Base-by-base conservation (phyloP, 2,113 vertebrate genomes). In the Anas platyrhynchos region DNA sequence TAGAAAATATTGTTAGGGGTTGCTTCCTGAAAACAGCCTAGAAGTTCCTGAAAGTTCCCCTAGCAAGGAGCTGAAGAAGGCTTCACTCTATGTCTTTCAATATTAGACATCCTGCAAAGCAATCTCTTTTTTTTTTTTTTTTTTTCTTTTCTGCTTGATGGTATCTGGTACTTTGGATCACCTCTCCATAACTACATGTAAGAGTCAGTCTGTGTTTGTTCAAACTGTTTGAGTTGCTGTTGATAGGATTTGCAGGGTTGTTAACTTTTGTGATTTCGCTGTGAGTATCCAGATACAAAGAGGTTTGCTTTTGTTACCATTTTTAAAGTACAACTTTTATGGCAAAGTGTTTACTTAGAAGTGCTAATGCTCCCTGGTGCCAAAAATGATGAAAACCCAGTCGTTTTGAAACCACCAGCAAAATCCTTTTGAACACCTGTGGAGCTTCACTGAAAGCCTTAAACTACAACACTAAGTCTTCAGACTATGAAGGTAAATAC, bases 231-330 rank as follows among this genome's bases (percentile, higher is more conserved):
- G 62, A 36, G 41, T 27, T 80, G 31, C 14, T 74, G n/a, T 63
- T 77, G 50, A 55, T 29, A 66, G 48, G 58, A 76, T 78, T 79
- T 83, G 11, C 50, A 50, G 6, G 8, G 11, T 36, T 67, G 36
- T n/a, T 84, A 69, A 59, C 41, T 69, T 81, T 3, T 44, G 67
- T 73, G 36, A 34, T 80, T 94, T 87, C 20, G 32, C 20, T 34
- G 13, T 1, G 1, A 71, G 4, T 0, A 1, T 74, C 55, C 67
- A 12, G 43, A 50, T 21, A 32, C 16, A 8, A 48, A 67, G 25
- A 38, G 8, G 3, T 65, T 83, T 82, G n/a, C 18, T 87, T 85
- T 89, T 68, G 7, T 52, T 36, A 16, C 16, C 52, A 34, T 56
- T 85, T 84, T 80, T 55, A 80, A 91, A 85, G 74, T 48, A 56